Percentiles rank a stretch among this genome's conserved stretches.
These are phyloP conservation scores for Colinus virginianus DNA, from an alignment of 2,113 vertebrate genomes.

Conservation along the genomic window DNA sequence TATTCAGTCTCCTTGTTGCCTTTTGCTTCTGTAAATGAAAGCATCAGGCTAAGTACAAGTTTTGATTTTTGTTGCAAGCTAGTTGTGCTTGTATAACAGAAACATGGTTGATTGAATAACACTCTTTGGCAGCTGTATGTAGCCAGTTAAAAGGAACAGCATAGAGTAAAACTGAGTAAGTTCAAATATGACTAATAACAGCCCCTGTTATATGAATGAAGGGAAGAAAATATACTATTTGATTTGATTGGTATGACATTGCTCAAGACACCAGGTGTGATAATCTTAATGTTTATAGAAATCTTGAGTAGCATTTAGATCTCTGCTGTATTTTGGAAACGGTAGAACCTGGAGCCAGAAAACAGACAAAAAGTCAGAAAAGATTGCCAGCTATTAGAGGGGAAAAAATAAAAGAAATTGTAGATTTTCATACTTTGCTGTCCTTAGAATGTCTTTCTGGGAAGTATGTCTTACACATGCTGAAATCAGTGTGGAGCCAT, in stretches of 20 bases:
- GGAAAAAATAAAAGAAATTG: background rate
- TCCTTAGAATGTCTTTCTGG: background rate
- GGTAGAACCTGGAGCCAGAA: background rate
- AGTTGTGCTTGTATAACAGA: background rate
- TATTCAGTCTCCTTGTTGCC: background rate
- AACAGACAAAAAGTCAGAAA: background rate
- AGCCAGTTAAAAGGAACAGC: background rate
- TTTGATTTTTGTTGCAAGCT: background rate
- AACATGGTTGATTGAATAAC: background rate
- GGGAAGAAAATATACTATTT: background rate
- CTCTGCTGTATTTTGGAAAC: background rate
- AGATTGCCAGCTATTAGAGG: background rate
- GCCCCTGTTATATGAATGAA: background rate
- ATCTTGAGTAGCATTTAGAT: background rate
- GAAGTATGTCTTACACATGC: background rate
- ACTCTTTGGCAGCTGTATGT: background rate
- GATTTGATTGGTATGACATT: background rate
- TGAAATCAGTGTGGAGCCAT: background rate
- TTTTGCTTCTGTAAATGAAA: background rate
- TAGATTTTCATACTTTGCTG: background rate
- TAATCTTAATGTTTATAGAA: background rate
- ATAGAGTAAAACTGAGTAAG: background rate
- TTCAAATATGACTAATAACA: background rate
- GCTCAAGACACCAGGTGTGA: background rate
- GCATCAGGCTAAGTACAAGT: background rate